phyloP scores from a whole-genome alignment of 2,888 invertebrate genomes.

The Apamea crenata region DNA sequence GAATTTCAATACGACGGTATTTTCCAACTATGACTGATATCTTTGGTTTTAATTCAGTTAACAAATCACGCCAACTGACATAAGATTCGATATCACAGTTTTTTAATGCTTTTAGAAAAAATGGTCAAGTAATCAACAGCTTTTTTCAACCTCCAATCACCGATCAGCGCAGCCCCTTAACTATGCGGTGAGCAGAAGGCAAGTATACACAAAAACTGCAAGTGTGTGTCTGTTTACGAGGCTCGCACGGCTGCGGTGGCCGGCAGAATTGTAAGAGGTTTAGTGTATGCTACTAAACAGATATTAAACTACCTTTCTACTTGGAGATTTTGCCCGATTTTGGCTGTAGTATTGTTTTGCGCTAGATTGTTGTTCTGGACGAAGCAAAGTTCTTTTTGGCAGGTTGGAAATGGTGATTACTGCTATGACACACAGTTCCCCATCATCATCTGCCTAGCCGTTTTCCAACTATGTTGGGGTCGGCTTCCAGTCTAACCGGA shows the following conservation, averaged over 20 bases:
- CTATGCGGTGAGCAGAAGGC: constrained; percentile 87
- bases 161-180: constrained; percentile 76
- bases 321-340: constrained; percentile 54
- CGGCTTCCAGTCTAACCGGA: no score
- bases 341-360: constrained; percentile 36
- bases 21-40: neutral
- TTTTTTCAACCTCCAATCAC: neutral
- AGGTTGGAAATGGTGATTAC: neutral
- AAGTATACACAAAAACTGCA: constrained; percentile 87
- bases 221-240: constrained; percentile 85
- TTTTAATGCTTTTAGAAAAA: neutral
- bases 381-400: neutral
- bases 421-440: neutral
- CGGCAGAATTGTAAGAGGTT: constrained; percentile 85
- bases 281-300: constrained; percentile 71
- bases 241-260: constrained; percentile 71
- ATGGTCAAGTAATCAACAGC: neutral
- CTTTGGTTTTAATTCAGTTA: neutral
- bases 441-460: no score
- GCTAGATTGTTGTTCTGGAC: constrained; percentile 3
- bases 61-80: neutral
- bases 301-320: constrained; percentile 74
- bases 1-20: neutral
- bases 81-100: no score
- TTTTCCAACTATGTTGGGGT: no score